A percentile compares a stretch with the other conserved stretches of the same genome.
phyloP scores from a whole-genome alignment of 1,140 invertebrate species.

The Onthophagus taurus region DNA sequence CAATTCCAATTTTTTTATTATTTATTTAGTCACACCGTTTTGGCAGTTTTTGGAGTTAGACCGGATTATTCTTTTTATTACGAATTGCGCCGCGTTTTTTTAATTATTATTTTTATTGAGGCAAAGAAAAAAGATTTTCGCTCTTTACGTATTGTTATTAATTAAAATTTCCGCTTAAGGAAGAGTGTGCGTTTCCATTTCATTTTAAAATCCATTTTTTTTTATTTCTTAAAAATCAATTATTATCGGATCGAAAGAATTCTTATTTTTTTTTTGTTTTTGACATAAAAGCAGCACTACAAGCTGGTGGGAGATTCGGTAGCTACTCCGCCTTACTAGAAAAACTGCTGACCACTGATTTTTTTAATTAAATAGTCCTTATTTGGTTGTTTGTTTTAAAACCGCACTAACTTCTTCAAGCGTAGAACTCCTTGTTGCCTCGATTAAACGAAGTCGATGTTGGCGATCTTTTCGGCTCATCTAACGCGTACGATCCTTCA shows the following conservation, averaged over 20 bases:
- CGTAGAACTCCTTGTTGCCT: conserved; percentile 87
- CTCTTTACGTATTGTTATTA: background rate
- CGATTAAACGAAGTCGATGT: conserved; percentile 84
- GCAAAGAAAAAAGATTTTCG: no score
- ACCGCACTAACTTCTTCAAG: conserved; percentile 60
- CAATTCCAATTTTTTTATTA: background rate
- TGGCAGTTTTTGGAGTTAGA: conserved; percentile 36
- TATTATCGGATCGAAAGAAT: no score
- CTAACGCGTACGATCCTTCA: conserved; percentile 95
- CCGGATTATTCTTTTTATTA: no score
- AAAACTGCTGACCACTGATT: conserved; percentile 19
- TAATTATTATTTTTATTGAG: no score
- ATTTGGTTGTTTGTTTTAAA: conserved; percentile 13
- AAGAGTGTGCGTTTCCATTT: conserved; percentile 20
- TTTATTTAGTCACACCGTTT: conserved; percentile 24
- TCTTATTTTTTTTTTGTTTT: conserved; percentile 2
- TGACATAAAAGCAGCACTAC: conserved; percentile 23
- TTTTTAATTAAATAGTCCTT: conserved; percentile 21
- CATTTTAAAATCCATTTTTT: background rate
- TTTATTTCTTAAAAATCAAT: background rate
- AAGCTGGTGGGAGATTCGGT: conserved; percentile 30
- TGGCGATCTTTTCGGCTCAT: conserved; percentile 90
- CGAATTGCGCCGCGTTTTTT: no score
- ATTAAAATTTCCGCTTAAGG: conserved; percentile 4
- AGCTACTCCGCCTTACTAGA: conserved; percentile 25